Evolutionary conservation across 2,113 vertebrate genomes (phyloP).

Genomic region (Plectropomus leopardus): DNA sequence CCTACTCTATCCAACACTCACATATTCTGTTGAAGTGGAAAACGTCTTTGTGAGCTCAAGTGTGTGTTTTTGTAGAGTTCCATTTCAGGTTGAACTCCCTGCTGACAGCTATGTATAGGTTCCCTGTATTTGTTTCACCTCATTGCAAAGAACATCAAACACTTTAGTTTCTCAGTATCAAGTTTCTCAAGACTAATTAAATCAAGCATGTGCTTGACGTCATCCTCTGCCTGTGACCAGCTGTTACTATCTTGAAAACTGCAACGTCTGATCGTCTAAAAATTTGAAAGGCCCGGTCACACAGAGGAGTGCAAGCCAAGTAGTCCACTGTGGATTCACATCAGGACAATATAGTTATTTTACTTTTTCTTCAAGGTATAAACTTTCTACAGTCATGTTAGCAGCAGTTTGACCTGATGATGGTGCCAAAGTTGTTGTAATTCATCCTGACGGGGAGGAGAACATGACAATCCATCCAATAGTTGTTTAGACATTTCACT

Average conservation of each 20-base stretch:
- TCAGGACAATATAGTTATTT: neutral
- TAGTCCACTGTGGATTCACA: neutral
- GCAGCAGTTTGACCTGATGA: too few relatives aligned
- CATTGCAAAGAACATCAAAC: constrained; percentile 72
- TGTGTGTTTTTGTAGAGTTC: constrained; percentile 48
- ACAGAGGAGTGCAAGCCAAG: neutral
- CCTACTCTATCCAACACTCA: constrained; percentile 2
- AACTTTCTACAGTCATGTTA: neutral
- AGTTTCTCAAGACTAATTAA: constrained; percentile 12
- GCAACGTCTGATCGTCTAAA: neutral
- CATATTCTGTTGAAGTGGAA: constrained; percentile 16
- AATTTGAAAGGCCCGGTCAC: neutral
- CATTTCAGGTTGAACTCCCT: constrained; percentile 31
- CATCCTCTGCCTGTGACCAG: neutral
- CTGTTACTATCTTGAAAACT: neutral
- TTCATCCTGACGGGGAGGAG: too few relatives aligned
- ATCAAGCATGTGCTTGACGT: constrained; percentile 11
- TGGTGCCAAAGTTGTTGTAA: too few relatives aligned
- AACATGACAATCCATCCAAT: too few relatives aligned
- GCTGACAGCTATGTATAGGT: constrained; percentile 56
- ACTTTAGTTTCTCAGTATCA: constrained; percentile 46
- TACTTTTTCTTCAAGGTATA: neutral
- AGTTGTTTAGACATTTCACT: too few relatives aligned
- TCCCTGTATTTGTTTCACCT: constrained; percentile 49
- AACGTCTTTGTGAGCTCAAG: constrained; percentile 19